Percentiles rank a stretch among this genome's conserved stretches.
These are phyloP conservation scores for Morbakka virulenta DNA, from an alignment of 30 jellyfish, hydroid and myxozoan genomes.

Conservation along the genomic window DNA sequence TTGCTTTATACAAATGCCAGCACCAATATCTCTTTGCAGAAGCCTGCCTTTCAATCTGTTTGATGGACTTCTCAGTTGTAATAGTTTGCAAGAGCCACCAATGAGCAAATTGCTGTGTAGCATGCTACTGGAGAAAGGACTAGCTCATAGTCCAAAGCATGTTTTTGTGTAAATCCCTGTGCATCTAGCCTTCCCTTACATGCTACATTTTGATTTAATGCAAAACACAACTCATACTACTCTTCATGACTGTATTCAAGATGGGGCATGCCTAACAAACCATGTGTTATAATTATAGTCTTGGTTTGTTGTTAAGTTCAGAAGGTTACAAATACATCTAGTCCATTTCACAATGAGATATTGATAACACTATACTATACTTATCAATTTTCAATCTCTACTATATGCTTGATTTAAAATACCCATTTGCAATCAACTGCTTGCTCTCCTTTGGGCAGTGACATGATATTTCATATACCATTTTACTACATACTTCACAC, in stretches of 20 bases:
- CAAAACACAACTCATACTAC: too few relatives aligned
- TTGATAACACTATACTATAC: constrained; percentile 26
- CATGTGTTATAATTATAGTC: too few relatives aligned
- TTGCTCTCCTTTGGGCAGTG: constrained; percentile 28
- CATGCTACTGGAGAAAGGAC: constrained; percentile 45
- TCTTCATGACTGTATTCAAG: too few relatives aligned
- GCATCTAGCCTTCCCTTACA: constrained; percentile 62
- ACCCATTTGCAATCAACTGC: constrained; percentile 45
- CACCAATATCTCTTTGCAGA: constrained; percentile 31
- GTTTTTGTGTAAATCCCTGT: constrained; percentile 35
- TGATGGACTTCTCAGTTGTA: constrained; percentile 29
- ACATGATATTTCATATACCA: constrained; percentile 39
- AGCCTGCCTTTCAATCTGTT: constrained; percentile 47
- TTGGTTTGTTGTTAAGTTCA: too few relatives aligned
- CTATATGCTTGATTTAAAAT: too few relatives aligned
- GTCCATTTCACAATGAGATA: too few relatives aligned
- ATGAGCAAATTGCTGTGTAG: constrained; percentile 10
- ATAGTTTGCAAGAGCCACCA: constrained; percentile 40
- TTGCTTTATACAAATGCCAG: constrained; percentile 62
- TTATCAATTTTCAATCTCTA: too few relatives aligned
- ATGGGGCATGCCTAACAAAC: constrained; percentile 6
- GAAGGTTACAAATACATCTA: too few relatives aligned
- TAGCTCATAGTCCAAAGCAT: constrained; percentile 32
- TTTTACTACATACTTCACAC: too few relatives aligned
- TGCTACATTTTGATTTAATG: too few relatives aligned